A percentile compares a stretch with the other conserved stretches of the same genome.
These are phyloP conservation scores for Pampus argenteus DNA, from an alignment of 2,797 vertebrate genomes.

Conservation along the genomic window DNA sequence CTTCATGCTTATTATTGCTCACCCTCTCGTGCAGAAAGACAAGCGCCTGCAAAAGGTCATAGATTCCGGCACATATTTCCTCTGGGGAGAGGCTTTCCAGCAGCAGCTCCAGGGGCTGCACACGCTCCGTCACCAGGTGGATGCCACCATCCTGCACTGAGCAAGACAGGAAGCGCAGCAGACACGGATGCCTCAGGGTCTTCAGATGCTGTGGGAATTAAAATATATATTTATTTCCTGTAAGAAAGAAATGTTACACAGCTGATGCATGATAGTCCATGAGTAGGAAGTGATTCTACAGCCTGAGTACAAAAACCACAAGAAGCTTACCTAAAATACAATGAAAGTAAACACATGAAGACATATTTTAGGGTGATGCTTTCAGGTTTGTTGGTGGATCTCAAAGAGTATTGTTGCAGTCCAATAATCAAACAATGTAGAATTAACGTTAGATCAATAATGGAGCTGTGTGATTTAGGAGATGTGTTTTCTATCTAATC, in stretches of 20 bases:
- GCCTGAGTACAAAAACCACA: neutral
- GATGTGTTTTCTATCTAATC: neutral
- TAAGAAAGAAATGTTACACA: neutral
- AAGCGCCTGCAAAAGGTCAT: constrained; percentile 93
- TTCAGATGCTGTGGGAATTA: constrained; percentile 91
- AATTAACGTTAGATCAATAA: no score
- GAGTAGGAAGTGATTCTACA: neutral
- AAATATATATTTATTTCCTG: neutral
- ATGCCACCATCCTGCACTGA: constrained; percentile 92
- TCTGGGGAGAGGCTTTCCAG: constrained; percentile 89
- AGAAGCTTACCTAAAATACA: neutral
- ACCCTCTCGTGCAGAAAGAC: constrained; percentile 97
- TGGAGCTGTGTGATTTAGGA: neutral
- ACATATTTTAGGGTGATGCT: neutral
- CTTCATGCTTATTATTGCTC: constrained; percentile 48
- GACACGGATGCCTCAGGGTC: constrained; percentile 95
- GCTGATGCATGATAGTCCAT: neutral
- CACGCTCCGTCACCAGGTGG: constrained; percentile 94
- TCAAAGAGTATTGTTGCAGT: neutral
- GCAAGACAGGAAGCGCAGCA: constrained; percentile 96
- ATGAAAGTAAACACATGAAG: neutral
- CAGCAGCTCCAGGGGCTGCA: constrained; percentile 90
- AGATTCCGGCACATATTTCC: constrained; percentile 95
- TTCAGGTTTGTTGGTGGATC: neutral
- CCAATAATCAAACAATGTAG: neutral